phyloP scores from a whole-genome alignment of 2,888 invertebrate species.

The Drosophila macrospina region DNA sequence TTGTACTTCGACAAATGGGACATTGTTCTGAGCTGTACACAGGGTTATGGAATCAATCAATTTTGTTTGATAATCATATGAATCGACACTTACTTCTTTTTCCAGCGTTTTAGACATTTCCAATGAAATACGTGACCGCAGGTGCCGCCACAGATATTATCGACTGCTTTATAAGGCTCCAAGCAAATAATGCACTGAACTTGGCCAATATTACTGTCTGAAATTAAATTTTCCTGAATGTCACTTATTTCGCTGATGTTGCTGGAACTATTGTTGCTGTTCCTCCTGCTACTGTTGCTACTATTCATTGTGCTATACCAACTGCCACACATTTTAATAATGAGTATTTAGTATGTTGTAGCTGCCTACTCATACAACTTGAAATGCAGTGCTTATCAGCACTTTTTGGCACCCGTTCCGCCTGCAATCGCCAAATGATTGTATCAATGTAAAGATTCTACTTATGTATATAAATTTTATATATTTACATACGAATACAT shows the following conservation, averaged over 20 bases:
- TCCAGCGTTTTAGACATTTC: conserved; percentile 18
- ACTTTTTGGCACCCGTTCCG: background rate
- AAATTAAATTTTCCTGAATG: background rate
- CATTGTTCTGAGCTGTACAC: conserved; percentile 64
- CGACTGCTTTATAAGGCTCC: conserved; percentile 7
- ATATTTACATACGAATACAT: background rate
- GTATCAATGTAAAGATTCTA: background rate
- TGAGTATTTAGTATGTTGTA: background rate
- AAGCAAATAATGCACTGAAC: conserved; percentile 18
- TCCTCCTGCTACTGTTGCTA: background rate
- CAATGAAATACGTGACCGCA: conserved; percentile 27
- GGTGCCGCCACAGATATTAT: conserved; percentile 9
- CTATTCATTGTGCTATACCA: conserved; percentile 5
- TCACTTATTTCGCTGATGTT: background rate
- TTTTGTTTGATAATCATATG: background rate
- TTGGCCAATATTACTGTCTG: background rate
- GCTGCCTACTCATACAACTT: background rate
- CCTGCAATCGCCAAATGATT: conserved; percentile 4
- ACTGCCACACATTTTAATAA: conserved; percentile 4
- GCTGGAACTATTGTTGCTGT: background rate
- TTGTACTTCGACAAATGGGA: conserved; percentile 65
- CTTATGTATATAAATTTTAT: background rate
- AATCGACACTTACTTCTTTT: background rate
- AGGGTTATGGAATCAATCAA: background rate
- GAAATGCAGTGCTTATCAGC: conserved; percentile 6